phyloP scores from a whole-genome alignment of 2,888 invertebrate species.

The Epinotia nisella region DNA sequence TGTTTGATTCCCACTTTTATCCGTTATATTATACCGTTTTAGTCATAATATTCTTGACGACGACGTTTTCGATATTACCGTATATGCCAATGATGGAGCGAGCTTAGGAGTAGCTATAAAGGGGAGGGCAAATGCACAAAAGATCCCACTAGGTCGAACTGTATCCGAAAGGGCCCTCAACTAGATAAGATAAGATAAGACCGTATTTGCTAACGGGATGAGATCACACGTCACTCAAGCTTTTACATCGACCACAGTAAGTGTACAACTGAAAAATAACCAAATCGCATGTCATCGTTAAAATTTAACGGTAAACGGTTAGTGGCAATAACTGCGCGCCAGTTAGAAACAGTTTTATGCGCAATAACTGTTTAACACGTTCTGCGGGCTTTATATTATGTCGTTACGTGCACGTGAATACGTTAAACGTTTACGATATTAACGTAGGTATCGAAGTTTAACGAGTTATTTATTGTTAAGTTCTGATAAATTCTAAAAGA shows the following conservation, averaged over 20 bases:
- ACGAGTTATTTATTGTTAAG: conserved; percentile 9
- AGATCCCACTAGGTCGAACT: too few species aligned
- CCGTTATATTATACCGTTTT: not conserved
- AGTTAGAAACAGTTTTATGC: conserved; percentile 68
- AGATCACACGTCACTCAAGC: conserved; percentile 37
- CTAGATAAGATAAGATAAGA: too few species aligned
- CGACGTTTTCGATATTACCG: not conserved
- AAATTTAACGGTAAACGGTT: conserved; percentile 67
- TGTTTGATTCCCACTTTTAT: not conserved
- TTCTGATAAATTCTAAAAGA: conserved; percentile 6
- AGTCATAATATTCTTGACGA: not conserved
- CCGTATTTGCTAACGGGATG: not conserved
- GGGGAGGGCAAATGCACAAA: too few species aligned
- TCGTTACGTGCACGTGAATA: conserved; percentile 67
- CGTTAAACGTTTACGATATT: conserved; percentile 59
- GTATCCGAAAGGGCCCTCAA: too few species aligned
- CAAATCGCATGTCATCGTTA: conserved; percentile 66
- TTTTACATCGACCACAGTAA: conserved; percentile 44
- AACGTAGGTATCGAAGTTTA: conserved; percentile 41
- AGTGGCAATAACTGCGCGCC: conserved; percentile 62
- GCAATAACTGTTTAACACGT: conserved; percentile 71
- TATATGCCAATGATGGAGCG: too few species aligned
- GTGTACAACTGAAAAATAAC: conserved; percentile 49
- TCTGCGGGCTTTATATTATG: conserved; percentile 57
- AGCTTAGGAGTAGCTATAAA: too few species aligned